These are phyloP conservation scores for Noctua pronuba DNA, from an alignment of 2,888 invertebrate genomes.

Conservation along the genomic window DNA sequence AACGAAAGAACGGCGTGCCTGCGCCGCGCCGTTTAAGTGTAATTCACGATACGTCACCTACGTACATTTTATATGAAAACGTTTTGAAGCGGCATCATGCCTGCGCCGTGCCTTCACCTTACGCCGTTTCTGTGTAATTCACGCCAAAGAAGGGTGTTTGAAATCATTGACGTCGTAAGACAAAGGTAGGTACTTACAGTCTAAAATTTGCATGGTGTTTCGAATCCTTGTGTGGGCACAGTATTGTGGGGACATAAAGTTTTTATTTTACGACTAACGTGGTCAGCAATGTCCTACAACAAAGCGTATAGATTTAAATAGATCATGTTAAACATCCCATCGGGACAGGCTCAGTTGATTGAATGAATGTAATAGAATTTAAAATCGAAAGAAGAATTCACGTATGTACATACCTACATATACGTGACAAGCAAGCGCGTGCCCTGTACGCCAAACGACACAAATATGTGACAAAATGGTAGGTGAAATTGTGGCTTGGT, in stretches of 20 bases:
- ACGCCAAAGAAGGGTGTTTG: neutral
- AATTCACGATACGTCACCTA: too few relatives aligned
- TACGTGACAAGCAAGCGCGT: too few relatives aligned
- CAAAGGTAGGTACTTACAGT: neutral
- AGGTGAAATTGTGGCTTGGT: too few relatives aligned
- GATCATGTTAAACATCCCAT: constrained; percentile 9
- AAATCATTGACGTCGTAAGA: neutral
- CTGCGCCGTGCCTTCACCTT: too few relatives aligned
- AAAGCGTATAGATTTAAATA: neutral
- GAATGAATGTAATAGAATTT: neutral
- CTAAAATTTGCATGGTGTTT: neutral
- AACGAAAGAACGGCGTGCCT: too few relatives aligned
- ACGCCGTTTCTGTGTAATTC: too few relatives aligned
- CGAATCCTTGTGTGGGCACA: constrained; percentile 39
- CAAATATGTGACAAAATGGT: too few relatives aligned
- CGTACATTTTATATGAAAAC: too few relatives aligned
- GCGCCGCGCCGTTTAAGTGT: too few relatives aligned
- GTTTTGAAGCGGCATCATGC: too few relatives aligned
- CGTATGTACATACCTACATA: neutral
- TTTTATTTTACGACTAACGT: constrained; percentile 52
- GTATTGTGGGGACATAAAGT: constrained; percentile 49
- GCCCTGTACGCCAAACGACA: too few relatives aligned
- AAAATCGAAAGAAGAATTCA: neutral
- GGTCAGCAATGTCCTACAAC: constrained; percentile 41
- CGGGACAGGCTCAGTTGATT: neutral